phyloP scores from a whole-genome alignment of 1,140 invertebrate species.

The Cephus cinctus region DNA sequence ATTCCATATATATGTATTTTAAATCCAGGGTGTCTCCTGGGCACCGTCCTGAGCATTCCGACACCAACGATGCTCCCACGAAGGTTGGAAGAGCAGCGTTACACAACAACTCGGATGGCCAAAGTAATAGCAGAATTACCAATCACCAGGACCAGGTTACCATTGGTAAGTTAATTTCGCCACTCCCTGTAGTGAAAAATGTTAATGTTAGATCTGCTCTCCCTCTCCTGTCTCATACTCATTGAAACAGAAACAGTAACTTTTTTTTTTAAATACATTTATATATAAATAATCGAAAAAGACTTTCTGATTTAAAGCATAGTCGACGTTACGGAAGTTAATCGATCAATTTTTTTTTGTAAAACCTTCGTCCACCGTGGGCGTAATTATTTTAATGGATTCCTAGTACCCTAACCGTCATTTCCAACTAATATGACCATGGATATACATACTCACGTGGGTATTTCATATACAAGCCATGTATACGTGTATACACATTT shows the following conservation, averaged over 20 bases:
- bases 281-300: background rate
- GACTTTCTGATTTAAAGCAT: background rate
- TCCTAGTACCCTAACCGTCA: background rate
- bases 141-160: background rate
- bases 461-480: too few relatives aligned
- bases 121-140: constrained; percentile 1
- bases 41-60: background rate
- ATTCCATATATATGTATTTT: background rate
- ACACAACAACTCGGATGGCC: background rate
- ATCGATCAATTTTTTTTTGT: background rate
- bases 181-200: background rate
- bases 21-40: constrained; percentile 2
- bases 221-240: background rate
- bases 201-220: background rate
- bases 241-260: background rate
- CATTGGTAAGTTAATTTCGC: constrained; percentile 3
- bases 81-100: background rate
- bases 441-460: too few relatives aligned
- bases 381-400: background rate
- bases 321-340: background rate
- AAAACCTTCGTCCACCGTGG: background rate
- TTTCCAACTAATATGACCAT: background rate
- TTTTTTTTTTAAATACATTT: background rate
- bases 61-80: background rate
- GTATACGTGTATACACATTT: background rate